These are phyloP conservation scores for Anguilla pacifica DNA, from an alignment of 2,797 vertebrate genomes.

Conservation along the genomic window DNA sequence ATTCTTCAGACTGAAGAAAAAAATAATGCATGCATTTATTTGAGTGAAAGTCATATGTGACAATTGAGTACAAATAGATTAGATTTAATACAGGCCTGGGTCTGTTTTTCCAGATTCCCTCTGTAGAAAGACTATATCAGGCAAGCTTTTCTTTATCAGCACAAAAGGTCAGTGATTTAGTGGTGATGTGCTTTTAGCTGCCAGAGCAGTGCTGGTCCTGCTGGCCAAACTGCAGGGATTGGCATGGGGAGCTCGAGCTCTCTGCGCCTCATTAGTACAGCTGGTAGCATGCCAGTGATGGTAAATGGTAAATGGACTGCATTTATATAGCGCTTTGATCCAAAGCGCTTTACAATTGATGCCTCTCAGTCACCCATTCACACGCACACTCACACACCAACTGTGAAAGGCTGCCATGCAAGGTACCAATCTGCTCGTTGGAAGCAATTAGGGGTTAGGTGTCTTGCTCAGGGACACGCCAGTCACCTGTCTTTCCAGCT, in stretches of 20 bases:
- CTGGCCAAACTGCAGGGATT: neutral
- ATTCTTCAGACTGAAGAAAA: neutral
- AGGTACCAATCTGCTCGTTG: no score
- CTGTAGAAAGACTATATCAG: neutral
- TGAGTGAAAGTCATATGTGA: neutral
- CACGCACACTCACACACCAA: no score
- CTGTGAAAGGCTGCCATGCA: no score
- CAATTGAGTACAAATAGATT: neutral
- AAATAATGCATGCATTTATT: neutral
- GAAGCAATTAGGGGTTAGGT: no score
- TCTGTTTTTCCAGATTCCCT: neutral
- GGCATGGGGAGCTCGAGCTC: neutral
- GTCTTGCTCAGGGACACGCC: no score
- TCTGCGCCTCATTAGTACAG: neutral
- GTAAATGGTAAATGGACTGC: no score
- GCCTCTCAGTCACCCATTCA: no score
- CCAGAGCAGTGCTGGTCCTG: neutral
- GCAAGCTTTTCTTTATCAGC: neutral
- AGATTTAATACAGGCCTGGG: neutral
- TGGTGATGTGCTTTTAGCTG: neutral
- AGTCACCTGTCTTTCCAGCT: neutral
- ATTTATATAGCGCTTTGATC: no score
- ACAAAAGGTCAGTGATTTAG: conserved; percentile 16
- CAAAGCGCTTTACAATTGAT: no score
- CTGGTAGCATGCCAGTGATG: neutral